Evolutionary conservation across 2,797 vertebrate genomes (phyloP).

Genomic region (Spinus pinus): DNA sequence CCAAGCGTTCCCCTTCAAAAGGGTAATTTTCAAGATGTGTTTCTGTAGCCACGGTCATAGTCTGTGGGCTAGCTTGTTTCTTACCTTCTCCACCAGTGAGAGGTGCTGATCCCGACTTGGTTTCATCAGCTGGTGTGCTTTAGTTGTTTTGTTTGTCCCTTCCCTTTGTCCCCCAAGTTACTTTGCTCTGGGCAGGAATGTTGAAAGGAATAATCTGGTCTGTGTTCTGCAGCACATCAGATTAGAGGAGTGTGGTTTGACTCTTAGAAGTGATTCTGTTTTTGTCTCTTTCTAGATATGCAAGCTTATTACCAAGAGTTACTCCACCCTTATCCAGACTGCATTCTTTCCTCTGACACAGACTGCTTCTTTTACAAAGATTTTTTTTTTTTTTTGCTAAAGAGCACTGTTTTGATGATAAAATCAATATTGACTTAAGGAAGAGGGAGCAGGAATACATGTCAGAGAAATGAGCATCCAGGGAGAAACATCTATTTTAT

Average conservation of each 20-base stretch:
- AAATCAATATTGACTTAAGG: not conserved
- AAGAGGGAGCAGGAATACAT: not conserved
- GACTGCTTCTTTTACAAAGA: not conserved
- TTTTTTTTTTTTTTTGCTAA: not conserved
- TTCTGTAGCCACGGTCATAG: not conserved
- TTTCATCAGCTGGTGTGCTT: not conserved
- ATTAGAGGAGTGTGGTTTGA: not conserved
- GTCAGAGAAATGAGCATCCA: not conserved
- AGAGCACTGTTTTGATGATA: not conserved
- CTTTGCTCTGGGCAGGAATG: not conserved
- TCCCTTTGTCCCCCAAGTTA: fast-evolving
- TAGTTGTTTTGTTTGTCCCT: not conserved
- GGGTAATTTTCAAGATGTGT: not conserved
- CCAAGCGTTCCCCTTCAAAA: not conserved
- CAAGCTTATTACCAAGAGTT: not conserved
- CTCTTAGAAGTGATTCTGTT: not conserved
- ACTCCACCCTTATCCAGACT: not conserved
- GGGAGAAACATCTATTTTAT: not conserved
- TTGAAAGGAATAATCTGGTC: not conserved
- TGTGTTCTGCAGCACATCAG: not conserved
- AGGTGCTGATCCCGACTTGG: not conserved
- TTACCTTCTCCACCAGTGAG: not conserved
- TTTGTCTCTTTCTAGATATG: not conserved
- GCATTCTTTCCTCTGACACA: not conserved
- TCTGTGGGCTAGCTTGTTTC: not conserved